These are phyloP conservation scores for Mellivora capensis DNA, from an alignment of 2,113 vertebrate species.

Conservation along the genomic window DNA sequence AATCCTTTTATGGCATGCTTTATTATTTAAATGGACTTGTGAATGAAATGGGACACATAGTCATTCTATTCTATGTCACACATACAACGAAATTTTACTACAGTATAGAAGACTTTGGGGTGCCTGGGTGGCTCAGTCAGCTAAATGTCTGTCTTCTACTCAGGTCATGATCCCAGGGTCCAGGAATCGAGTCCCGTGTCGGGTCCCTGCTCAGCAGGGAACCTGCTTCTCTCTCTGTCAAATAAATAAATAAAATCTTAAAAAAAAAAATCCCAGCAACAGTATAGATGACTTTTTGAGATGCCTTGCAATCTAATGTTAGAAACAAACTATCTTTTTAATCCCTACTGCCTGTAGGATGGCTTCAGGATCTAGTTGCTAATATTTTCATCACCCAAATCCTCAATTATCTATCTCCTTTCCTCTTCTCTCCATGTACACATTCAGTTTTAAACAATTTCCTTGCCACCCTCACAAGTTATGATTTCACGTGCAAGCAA, in stretches of 20 bases:
- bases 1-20: not conserved
- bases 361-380: not conserved
- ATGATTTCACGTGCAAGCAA: not conserved
- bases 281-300: not conserved
- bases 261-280: not conserved
- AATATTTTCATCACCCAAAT: not conserved
- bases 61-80: not conserved
- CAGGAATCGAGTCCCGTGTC: no score
- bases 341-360: not conserved
- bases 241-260: not conserved
- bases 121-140: not conserved
- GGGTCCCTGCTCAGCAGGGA: no score
- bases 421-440: not conserved
- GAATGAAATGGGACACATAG: not conserved
- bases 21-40: not conserved
- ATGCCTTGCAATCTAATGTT: not conserved
- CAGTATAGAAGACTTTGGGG: not conserved
- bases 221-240: not conserved
- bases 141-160: no score
- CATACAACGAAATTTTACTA: not conserved
- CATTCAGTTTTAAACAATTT: not conserved
- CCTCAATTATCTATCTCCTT: not conserved
- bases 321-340: not conserved
- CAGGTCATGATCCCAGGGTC: no score
- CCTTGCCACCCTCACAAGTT: not conserved